phyloP scores from a whole-genome alignment of 2,797 vertebrate genomes.

The Ambastaia sidthimunki region DNA sequence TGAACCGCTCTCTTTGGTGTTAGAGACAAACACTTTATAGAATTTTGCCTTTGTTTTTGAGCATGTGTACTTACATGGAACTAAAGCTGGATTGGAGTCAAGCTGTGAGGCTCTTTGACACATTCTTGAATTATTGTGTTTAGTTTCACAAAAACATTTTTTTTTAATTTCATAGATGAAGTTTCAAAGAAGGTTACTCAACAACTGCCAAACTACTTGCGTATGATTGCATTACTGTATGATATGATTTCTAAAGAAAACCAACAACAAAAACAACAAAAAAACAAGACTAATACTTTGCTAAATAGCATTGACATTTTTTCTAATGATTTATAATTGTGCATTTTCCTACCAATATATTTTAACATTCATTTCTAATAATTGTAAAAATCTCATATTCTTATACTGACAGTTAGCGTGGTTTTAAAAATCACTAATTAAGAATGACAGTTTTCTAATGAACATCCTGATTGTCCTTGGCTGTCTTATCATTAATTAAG shows the following conservation, averaged over 20 bases:
- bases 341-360: neutral
- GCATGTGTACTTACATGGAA: constrained; percentile 21
- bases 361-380: neutral
- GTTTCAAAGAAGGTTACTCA: constrained; percentile 29
- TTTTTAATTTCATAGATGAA: constrained; percentile 44
- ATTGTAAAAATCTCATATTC: neutral
- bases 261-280: neutral
- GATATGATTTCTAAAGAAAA: neutral
- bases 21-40: constrained; percentile 18
- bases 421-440: neutral
- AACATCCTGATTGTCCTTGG: neutral
- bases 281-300: neutral
- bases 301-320: neutral
- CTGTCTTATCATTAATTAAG: neutral
- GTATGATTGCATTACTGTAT: neutral
- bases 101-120: constrained; percentile 38
- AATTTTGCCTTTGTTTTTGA: constrained; percentile 28
- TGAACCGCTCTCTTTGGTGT: constrained; percentile 17
- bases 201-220: constrained; percentile 27
- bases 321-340: neutral
- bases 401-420: neutral
- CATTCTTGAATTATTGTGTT: constrained; percentile 24
- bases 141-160: constrained; percentile 29
- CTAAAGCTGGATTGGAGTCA: constrained; percentile 21
- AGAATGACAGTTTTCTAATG: neutral